Evolutionary conservation across 2,113 vertebrate species (phyloP).

Genomic region (Tupaia chinensis): DNA sequence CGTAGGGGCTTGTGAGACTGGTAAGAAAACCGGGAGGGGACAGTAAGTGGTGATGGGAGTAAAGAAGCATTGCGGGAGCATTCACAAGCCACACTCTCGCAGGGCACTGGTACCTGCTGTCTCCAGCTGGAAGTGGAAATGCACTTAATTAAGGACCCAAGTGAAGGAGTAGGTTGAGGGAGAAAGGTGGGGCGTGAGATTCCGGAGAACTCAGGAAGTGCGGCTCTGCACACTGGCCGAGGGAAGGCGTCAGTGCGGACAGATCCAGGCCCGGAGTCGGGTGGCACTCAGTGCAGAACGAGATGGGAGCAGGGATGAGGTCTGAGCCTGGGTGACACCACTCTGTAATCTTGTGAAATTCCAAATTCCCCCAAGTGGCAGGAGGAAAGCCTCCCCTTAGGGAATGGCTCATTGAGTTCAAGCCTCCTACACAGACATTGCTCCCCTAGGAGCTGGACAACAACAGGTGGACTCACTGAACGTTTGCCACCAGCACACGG

Average conservation of each 20-base stretch:
- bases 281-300: neutral
- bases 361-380: neutral
- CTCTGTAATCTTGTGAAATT: neutral
- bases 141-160: neutral
- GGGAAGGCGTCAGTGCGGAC: too few relatives aligned
- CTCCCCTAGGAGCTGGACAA: neutral
- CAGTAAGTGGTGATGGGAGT: too few relatives aligned
- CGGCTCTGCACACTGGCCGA: too few relatives aligned
- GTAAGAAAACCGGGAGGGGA: too few relatives aligned
- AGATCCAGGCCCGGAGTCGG: neutral
- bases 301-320: neutral
- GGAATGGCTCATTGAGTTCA: neutral
- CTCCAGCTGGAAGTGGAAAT: neutral
- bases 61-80: too few relatives aligned
- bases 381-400: neutral
- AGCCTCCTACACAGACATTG: neutral
- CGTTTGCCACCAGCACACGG: too few relatives aligned
- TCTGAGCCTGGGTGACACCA: neutral
- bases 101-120: too few relatives aligned
- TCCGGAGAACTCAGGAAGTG: too few relatives aligned
- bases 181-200: neutral
- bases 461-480: too few relatives aligned
- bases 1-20: neutral
- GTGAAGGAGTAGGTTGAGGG: neutral
- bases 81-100: too few relatives aligned